Evolutionary conservation across 2,113 vertebrate genomes (phyloP).

Genomic region (Pteruthius melanotis): DNA sequence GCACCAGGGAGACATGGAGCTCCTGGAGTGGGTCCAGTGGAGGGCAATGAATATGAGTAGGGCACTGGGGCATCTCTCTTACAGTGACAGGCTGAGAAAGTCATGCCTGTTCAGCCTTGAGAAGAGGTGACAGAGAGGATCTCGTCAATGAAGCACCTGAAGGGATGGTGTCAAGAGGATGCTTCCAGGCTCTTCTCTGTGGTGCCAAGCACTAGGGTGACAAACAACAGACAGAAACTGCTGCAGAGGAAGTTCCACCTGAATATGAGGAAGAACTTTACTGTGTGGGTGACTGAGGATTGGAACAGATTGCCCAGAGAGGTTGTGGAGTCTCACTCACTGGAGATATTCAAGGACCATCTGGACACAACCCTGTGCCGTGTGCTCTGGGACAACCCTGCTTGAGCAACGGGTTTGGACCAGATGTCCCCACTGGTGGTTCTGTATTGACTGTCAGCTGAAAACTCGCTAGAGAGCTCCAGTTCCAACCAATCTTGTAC

Average conservation of each 20-base stretch:
- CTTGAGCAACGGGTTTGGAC: background rate
- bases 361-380: background rate
- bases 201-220: background rate
- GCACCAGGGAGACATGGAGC: background rate
- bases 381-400: background rate
- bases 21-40: background rate
- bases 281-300: background rate
- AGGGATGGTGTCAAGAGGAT: background rate
- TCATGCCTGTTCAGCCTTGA: background rate
- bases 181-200: background rate
- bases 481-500: background rate
- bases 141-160: background rate
- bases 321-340: background rate
- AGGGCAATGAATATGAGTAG: background rate
- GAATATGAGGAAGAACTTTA: background rate
- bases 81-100: rapidly evolving
- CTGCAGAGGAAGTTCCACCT: background rate
- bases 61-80: background rate
- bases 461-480: background rate
- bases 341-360: background rate
- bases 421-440: background rate
- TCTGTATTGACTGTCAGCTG: background rate
- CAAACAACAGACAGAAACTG: background rate
- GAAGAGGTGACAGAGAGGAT: background rate
- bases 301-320: background rate